Percentiles rank a stretch among this genome's conserved stretches.
phyloP scores from a whole-genome alignment of 2,797 vertebrate genomes.

The Pelobates cultripes region DNA sequence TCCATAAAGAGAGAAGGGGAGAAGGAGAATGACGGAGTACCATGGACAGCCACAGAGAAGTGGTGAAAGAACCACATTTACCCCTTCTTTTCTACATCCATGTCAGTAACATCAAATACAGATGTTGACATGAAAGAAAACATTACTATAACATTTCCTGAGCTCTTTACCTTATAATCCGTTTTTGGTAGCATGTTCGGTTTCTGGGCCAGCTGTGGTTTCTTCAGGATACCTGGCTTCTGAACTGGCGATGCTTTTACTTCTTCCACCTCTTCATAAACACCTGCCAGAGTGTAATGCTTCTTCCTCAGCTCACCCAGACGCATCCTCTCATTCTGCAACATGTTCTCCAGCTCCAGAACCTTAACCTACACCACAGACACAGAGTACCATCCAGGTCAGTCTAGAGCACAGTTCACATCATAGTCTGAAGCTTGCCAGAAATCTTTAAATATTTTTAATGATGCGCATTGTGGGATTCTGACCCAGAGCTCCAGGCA shows the following conservation, averaged over 20 bases:
- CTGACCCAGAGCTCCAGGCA: no score
- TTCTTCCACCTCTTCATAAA: slow-evolving; percentile 46
- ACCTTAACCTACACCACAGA: slow-evolving; percentile 83
- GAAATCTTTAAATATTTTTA: no score
- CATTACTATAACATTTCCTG: background rate
- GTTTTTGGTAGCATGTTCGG: slow-evolving; percentile 73
- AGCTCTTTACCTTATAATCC: slow-evolving; percentile 59
- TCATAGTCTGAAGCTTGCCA: no score
- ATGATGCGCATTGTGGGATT: no score
- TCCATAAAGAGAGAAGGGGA: no score
- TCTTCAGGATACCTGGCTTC: slow-evolving; percentile 76
- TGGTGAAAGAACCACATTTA: no score
- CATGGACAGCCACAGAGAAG: no score
- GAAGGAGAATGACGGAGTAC: no score
- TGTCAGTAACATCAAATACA: no score
- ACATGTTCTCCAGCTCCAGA: slow-evolving; percentile 85
- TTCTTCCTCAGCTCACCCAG: slow-evolving; percentile 91
- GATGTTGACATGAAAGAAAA: background rate
- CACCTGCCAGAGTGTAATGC: slow-evolving; percentile 85
- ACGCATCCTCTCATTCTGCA: slow-evolving; percentile 87
- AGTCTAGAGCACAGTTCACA: no score
- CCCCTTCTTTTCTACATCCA: no score
- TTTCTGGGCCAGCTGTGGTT: slow-evolving; percentile 87
- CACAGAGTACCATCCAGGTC: background rate
- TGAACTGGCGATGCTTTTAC: slow-evolving; percentile 12